Percentiles rank a stretch among this genome's conserved stretches.
These are phyloP conservation scores for Myiotriccus ornatus DNA, from an alignment of 2,797 vertebrate species.

Conservation along the genomic window DNA sequence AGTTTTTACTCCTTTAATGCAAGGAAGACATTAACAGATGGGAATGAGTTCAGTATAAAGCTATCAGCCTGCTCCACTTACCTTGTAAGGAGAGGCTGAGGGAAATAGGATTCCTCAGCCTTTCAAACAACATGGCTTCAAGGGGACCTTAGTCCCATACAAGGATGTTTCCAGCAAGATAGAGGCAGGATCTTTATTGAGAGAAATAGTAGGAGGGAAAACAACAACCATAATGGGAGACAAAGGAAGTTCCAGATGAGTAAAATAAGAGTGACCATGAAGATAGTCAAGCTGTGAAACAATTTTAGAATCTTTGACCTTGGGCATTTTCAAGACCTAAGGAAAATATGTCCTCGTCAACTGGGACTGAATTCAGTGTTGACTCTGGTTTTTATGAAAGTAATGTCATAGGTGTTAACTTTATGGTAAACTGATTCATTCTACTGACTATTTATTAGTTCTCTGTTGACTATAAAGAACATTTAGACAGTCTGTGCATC, in stretches of 20 bases:
- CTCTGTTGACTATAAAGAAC: background rate
- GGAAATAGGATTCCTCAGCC: background rate
- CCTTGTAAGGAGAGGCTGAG: background rate
- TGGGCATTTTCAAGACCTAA: background rate
- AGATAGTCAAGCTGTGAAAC: background rate
- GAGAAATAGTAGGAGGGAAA: background rate
- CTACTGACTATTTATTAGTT: background rate
- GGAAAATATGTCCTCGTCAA: background rate
- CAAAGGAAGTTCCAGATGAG: background rate
- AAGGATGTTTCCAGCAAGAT: fast-evolving
- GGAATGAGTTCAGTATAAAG: background rate
- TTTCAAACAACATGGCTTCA: background rate
- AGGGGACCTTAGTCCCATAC: background rate
- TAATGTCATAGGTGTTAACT: background rate
- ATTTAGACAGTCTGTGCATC: background rate
- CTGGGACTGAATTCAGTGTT: background rate
- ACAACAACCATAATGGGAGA: background rate
- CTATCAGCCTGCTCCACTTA: background rate
- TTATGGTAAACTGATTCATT: background rate
- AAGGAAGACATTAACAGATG: background rate
- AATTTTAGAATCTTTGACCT: background rate
- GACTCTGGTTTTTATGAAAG: background rate
- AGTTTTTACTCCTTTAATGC: background rate
- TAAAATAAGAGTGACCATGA: background rate
- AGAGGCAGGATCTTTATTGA: background rate